Evolutionary conservation across 2,797 vertebrate species (phyloP), one percentile per base, ranked within the genome.

Genomic region (Xyrichtys novacula): DNA sequence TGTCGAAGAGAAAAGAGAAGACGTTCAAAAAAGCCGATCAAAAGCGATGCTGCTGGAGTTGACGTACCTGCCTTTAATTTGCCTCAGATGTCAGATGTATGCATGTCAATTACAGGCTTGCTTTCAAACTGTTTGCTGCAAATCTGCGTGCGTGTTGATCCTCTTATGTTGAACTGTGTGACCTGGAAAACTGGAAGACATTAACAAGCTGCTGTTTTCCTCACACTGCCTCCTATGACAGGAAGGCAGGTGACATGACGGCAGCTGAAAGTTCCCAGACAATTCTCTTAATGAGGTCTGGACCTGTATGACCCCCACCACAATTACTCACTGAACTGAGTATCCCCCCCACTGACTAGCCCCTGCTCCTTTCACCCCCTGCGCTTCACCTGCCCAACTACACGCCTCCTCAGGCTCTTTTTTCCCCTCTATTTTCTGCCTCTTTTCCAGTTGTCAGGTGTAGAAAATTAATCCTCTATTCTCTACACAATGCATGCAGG

Each of bases 251-350:
- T 71, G 82, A 88, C 82, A 71, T 38, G 59, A 72, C 50, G 53
- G 54, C 73, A 54, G 77, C 65, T 75, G 58, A 84, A 74, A 56
- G 58, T 48, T 87, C 74, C 72, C 68, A 70, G 69, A 86, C 78
- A 85, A 83, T 86, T 80, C 49, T 65, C 71, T 74, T 90, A 87
- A 90, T 90, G 82, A 87, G 78, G 78, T 85, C 85, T 39, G 54
- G 76, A 76, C 76, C 72, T 64, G 40, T 16, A 9, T 77, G 79
- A 82, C 74, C 82, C 66, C 26, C 53, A n/a, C 68, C 70, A 58
- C 65, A 85, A 74, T 81, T 67, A 81, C 74, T 60, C 60, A 32
- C 7, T 75, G 77, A 78, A 70, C 55, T 72, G 57, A 74, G 50
- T 32, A 39, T 20, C 56, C 38, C 52, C 64, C 63, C 58, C 34